Evolutionary conservation across 2,797 vertebrate species (phyloP), one percentile per base, ranked within the genome.

Genomic region (Leptodactylus fallax): DNA sequence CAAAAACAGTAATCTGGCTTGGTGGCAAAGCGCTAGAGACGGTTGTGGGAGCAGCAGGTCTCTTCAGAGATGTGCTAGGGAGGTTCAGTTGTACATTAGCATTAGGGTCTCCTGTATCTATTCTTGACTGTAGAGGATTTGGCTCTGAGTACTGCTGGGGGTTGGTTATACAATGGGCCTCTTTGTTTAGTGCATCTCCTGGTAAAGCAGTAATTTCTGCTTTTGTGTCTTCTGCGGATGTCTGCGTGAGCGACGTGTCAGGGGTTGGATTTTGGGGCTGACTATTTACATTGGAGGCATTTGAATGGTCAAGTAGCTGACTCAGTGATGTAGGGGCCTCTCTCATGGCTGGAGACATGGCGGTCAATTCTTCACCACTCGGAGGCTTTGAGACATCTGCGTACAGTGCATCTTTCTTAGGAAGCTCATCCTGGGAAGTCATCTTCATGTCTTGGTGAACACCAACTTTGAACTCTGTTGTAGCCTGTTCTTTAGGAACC

Each of bases 1-100:
- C 97, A 92, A 98, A 99, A 81, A 99, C 97, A 74, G 98, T 99
- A 91, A 99, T 98, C 90, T 98, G 98, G 92, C 95, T 98, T 88
- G 96, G 94, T 61, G 97, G 94, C 87, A 96, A 91, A 49, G 95
- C 86, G 90, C 92, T 91, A 27, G 95, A 94, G 91, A 97, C 94
- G 65, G 96, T 93, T 85, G 95, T 95, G 81, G 97, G 96, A 67
- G 96, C 97, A 72, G 96, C 94, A 77, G 97, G 95, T 88, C 97
- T 96, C 83, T 97, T 97, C 13, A 89, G 19, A 91, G 97, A 94
- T 65, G 96, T 95, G 6, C 97, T 94, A 91, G 97, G 94, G 90
- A 96, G 94, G 90, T 90, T 95, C 90, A 95, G 93, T 63, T 93
- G 87, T 87, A 92, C 76, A 0, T 84, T 94, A 85, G 94, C 90